phyloP scores from a whole-genome alignment of 1,140 invertebrate species.

The Trachymyrmex cornetzi region DNA sequence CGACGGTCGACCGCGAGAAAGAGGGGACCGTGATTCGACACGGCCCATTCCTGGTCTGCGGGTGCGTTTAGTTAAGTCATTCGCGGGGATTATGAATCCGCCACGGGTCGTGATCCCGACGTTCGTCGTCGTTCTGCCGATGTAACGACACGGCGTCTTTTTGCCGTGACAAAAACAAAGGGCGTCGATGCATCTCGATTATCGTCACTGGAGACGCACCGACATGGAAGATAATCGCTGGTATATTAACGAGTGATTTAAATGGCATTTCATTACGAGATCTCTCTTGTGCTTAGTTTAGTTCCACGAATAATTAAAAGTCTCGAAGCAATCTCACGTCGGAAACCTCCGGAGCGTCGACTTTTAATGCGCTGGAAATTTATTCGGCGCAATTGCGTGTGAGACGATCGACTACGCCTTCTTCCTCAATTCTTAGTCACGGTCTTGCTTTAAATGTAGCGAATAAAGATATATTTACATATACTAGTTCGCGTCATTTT shows the following conservation, averaged over 20 bases:
- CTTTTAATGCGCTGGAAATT: slow-evolving; percentile 28
- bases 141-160: slow-evolving; percentile 18
- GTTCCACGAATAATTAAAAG: slow-evolving; percentile 55
- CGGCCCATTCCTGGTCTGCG: slow-evolving; percentile 78
- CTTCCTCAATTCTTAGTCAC: slow-evolving; percentile 27
- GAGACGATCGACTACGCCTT: slow-evolving; percentile 11
- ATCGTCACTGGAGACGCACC: slow-evolving; percentile 16
- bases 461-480: slow-evolving; percentile 10
- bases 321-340: slow-evolving; percentile 19
- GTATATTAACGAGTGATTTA: slow-evolving; percentile 41
- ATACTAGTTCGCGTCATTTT: neutral
- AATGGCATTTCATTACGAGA: slow-evolving; percentile 53
- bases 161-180: slow-evolving; percentile 65
- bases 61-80: slow-evolving; percentile 82
- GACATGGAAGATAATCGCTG: slow-evolving; percentile 52
- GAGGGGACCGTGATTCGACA: slow-evolving; percentile 74
- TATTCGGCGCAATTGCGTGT: slow-evolving; percentile 39
- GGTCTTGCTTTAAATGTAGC: slow-evolving; percentile 18
- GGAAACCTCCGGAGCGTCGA: slow-evolving; percentile 4
- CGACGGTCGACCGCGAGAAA: slow-evolving; percentile 38
- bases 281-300: neutral
- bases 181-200: slow-evolving; percentile 13
- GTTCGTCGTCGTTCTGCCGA: slow-evolving; percentile 20
- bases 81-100: slow-evolving; percentile 80
- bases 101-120: slow-evolving; percentile 73